Conservation (phyloP, 2,888 invertebrate species). For the Dicyrtomina minuta region DNA sequence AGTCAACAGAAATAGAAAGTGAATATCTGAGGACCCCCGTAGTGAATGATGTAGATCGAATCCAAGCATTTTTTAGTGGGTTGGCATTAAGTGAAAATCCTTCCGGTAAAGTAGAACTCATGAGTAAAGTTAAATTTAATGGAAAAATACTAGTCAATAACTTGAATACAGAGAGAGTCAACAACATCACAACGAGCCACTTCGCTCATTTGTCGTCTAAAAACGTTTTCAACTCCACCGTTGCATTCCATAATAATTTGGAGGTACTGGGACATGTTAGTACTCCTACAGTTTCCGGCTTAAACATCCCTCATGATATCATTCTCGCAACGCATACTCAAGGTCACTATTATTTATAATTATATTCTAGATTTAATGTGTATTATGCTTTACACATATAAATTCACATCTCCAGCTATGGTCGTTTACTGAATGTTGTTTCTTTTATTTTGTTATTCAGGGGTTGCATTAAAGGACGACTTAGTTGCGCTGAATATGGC, state of each 20-base stretch:
- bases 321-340: constrained; percentile 32
- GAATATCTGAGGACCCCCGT: not conserved
- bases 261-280: constrained; percentile 14
- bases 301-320: constrained; percentile 37
- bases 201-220: constrained; percentile 36
- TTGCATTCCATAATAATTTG: constrained; percentile 27
- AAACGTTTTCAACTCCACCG: constrained; percentile 40
- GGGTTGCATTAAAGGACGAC: constrained; percentile 34
- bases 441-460: constrained; percentile 6
- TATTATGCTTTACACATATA: no score
- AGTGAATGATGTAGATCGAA: constrained; percentile 12
- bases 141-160: not conserved
- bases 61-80: constrained; percentile 6
- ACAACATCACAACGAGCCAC: constrained; percentile 19
- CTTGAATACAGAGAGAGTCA: constrained; percentile 14
- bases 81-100: not conserved
- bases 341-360: constrained; percentile 36
- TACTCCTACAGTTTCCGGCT: constrained; percentile 25
- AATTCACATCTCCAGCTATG: not conserved
- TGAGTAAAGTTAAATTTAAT: not conserved
- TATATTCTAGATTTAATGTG: no score
- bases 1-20: not conserved
- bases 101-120: not conserved
- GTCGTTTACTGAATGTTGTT: not conserved
- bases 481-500: constrained; percentile 35